Evolutionary conservation across 1,140 invertebrate species (phyloP), one percentile per base, ranked within the genome.

Genomic region (Metaphire vulgaris): DNA sequence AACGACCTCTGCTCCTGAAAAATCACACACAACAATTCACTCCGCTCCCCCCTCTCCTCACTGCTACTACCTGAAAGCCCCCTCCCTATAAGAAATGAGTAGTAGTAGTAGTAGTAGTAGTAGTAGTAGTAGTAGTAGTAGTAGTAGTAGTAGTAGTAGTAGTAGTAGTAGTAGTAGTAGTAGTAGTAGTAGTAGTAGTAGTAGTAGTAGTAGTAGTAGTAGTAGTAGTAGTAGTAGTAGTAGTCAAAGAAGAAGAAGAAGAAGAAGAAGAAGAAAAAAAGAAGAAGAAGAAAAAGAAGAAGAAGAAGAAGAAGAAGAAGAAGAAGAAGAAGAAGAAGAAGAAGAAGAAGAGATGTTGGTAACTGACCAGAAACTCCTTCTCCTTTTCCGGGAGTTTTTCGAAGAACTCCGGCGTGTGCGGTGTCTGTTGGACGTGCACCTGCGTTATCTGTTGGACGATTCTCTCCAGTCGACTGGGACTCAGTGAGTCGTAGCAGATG

Each of bases 281-380:
- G 41, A 12, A 56, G 41, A 12, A 56, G 41, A 12, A 56, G 41
- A 12, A 56, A 21, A 12, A 56, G 41, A 6, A 56, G 41, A 6
- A 56, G 41, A 6, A 56, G 41, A 6, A 56, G 41, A 6, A 56
- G 41, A 6, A 56, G 41, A 6, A 56, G 41, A 6, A 56, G 41
- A 6, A 56, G 41, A 6, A 56, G 41, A 6, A 56, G 41, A 6
- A 56, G 41, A 6, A 56, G 41, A 6, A 56, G 41, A 6, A 56
- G 41, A 6, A 56, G 41, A 6, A 56, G 41, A 6, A 56, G 41
- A 6, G 21, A 21, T 21, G 21, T 6, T 21, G 21, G 41, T 21
- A 56, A 21, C 56, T 79, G 67, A 78, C 79, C 74, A 79, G 32
- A 69, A 76, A 79, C 16, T 78, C 77, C n/a, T 76, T 33, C 32